Base-by-base conservation (phyloP, 2,797 vertebrate genomes). In the Gymnopithys bicolor region DNA sequence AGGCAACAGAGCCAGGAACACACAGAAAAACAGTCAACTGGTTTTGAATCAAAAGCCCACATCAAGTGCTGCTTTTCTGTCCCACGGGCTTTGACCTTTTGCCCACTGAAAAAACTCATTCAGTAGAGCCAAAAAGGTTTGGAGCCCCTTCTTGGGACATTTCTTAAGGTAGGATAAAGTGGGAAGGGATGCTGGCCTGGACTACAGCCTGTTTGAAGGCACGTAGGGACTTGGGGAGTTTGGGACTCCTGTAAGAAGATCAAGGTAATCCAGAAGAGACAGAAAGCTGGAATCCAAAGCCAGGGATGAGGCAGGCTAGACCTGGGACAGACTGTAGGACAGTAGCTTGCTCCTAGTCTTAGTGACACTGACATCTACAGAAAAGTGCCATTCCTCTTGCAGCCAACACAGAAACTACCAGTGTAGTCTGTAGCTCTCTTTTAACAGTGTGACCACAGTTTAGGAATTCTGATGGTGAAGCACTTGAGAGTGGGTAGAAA, bases 381-480 rank as follows among this genome's bases (percentile, higher is more conserved):
- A 86, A 90, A 52, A 45, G 19, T 64, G 32, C 19, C 32, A 1
- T 45, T 28, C 60, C n/a, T 83, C 53, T 53, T 69, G 66, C 78
- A 78, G 67, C 10, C 24, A 90, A 37, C 21, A 43, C 14, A 64
- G 37, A 33, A 75, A 60, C 13, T 56, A 60, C 13, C n/a, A 16
- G 5, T 43, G 12, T 48, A 27, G 14, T 60, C 19, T 71, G 21
- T 41, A 78, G 27, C 43, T 68, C 86, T 46, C 69, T 69, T 52
- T 0, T 2, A 63, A 56, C 0, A 3, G 22, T 19, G 9, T 32
- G 17, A 81, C 15, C 1, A 1, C 21, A 71, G 13, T 21, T 27
- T 13, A 75, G 16, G 13, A 81, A 78, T 75, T 89, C n/a, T 64
- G 32, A 67, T 16, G 48, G 24, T 1, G 4, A 86, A 70, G 45